Base-by-base conservation (phyloP, 1,140 invertebrate species). In the Drosophila yakuba region DNA sequence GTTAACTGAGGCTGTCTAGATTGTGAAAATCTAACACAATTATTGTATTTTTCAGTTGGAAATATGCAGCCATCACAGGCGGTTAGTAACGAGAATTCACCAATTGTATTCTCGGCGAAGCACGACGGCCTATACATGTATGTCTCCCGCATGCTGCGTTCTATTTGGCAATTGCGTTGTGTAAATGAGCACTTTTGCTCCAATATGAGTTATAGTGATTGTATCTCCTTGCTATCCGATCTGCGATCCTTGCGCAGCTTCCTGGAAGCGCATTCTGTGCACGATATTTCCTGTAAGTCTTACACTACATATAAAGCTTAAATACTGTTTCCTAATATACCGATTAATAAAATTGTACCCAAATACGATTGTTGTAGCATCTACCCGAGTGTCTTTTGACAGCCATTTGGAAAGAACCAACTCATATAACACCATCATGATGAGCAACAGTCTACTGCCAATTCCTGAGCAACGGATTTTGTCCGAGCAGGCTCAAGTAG, bases 91-190 rank as follows among this genome's bases (percentile, higher is more conserved):
- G 84, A 89, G 50, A 89, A 90, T 17, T 64, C 77, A 2, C 8
- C 60, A 11, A 56, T 91, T 15, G 69, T 85, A 12, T 93, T 81
- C 85, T 93, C 93, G 15, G 95, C 96, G 4, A 98, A 98, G 93
- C 98, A 99, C 89, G 97, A 98, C 91, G 98, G 97, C 1, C 93
- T 99, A 0, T 99, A 99, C 93, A 93, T 99, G 4, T 98, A 97
- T 86, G 94, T 98, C 8, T 95, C 96, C 25, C 94, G 98, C 71
- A 96, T 99, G 76, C 91, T 99, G 6, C 93, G 97, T 59, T 96
- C 96, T 0, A 94, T 98, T 60, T 98, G 97, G 97, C 95, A 95
- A 79, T 91, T 95, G 60, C 94, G 94, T 72, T 96, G 96, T 76
- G 95, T 96, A 4, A 94, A 90, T 56, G 44, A 64, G 0, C 59